These are phyloP conservation scores for Melieria omissa DNA, from an alignment of 2,888 invertebrate species.

Conservation along the genomic window DNA sequence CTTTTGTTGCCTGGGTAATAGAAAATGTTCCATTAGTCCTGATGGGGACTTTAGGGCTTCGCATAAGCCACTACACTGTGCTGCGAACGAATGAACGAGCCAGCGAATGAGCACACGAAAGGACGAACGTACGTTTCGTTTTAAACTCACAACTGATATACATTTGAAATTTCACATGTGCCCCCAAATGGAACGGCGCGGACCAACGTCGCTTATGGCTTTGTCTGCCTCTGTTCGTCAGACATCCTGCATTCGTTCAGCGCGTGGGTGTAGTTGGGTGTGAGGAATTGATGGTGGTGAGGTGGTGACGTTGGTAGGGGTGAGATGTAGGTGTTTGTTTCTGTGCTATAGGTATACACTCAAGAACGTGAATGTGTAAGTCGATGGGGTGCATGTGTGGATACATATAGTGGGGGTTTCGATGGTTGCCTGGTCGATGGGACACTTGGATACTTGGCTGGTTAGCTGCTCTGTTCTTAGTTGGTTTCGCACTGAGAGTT, in stretches of 20 bases:
- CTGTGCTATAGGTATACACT: background rate
- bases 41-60: slow-evolving; percentile 48
- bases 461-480: too few species aligned
- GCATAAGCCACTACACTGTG: slow-evolving; percentile 30
- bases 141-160: slow-evolving; percentile 33
- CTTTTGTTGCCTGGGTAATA: slow-evolving; percentile 52
- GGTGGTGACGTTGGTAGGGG: background rate
- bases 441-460: slow-evolving; percentile 4
- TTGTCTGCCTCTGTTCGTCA: background rate
- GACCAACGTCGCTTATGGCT: background rate
- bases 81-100: slow-evolving; percentile 19
- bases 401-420: background rate
- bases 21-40: slow-evolving; percentile 60
- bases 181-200: slow-evolving; percentile 9
- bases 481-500: slow-evolving; percentile 14
- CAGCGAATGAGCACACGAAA: slow-evolving; percentile 28
- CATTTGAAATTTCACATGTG: slow-evolving; percentile 32
- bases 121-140: slow-evolving; percentile 33
- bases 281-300: background rate
- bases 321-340: background rate
- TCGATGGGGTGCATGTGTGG: too few species aligned
- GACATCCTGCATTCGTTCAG: background rate
- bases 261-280: background rate
- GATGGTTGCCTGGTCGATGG: background rate
- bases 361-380: background rate